Conservation (phyloP, 37 sponge, comb jelly and placozoan species). For the Hormiphora californensis region DNA sequence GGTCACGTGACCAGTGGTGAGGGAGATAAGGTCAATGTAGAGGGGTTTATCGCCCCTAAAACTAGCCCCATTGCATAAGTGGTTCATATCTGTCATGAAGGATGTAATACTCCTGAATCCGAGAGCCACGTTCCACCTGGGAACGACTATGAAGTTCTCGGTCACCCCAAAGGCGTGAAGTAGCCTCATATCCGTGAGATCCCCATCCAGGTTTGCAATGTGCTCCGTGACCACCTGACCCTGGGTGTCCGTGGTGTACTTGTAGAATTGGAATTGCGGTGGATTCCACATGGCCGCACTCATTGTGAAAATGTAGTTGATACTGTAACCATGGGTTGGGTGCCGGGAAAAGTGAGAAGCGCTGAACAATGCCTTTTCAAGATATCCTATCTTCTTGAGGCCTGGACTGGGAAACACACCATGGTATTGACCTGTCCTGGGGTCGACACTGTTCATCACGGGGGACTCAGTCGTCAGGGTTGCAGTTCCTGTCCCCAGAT, state of each 20-base stretch:
- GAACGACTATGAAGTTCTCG: constrained; percentile 18
- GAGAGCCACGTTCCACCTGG: constrained; percentile 13
- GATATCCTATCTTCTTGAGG: too few species aligned
- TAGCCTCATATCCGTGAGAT: not conserved
- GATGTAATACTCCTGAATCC: not conserved
- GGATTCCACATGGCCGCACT: not conserved
- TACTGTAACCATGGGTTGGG: not conserved
- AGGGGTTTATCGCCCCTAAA: not conserved
- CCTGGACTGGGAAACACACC: too few species aligned
- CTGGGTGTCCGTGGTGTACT: not conserved
- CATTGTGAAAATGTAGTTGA: not conserved
- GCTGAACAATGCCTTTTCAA: not conserved
- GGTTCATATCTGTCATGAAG: not conserved
- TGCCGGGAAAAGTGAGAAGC: constrained; percentile 31
- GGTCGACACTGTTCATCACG: not conserved
- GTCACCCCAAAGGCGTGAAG: not conserved
- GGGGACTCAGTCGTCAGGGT: constrained; percentile 11
- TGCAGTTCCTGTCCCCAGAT: not conserved
- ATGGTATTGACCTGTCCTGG: not conserved
- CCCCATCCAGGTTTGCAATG: not conserved
- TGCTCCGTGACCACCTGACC: not conserved
- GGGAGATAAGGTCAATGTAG: constrained; percentile 22
- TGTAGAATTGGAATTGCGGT: not conserved
- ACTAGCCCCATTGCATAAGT: not conserved
- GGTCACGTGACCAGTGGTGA: not conserved